Percentiles rank a stretch among this genome's conserved stretches.
These are phyloP conservation scores for Chironomus tentans DNA, from an alignment of 2,888 invertebrate species.

Conservation along the genomic window DNA sequence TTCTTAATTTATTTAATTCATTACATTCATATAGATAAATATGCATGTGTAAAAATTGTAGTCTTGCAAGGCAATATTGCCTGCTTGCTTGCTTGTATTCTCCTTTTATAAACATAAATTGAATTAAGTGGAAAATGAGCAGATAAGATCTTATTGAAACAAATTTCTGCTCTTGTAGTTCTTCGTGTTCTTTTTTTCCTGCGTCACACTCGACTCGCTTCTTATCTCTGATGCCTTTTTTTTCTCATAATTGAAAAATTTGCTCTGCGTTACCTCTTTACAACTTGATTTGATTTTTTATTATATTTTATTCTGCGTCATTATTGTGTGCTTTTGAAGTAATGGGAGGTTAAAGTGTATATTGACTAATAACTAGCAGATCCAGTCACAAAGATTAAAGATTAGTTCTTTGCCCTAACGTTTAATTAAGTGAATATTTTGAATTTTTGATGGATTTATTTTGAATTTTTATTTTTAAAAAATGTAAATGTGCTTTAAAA, in stretches of 20 bases:
- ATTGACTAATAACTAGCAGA: too few species aligned
- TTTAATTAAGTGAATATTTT: too few species aligned
- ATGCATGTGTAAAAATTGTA: not conserved
- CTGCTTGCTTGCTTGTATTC: not conserved
- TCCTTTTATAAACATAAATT: constrained; percentile 12
- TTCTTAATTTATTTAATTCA: not conserved
- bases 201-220: constrained; percentile 7
- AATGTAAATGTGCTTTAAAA: too few species aligned
- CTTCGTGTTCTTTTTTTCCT: not conserved
- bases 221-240: constrained; percentile 14
- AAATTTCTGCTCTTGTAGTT: constrained; percentile 24
- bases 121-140: constrained; percentile 26
- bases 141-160: constrained; percentile 26
- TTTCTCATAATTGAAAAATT: constrained; percentile 23
- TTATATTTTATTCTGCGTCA: too few species aligned
- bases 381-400: too few species aligned
- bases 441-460: too few species aligned
- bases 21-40: too few species aligned
- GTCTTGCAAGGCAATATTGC: constrained; percentile 12
- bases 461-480: too few species aligned
- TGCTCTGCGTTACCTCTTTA: constrained; percentile 4
- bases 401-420: too few species aligned
- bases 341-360: too few species aligned
- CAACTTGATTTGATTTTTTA: constrained; percentile 9
- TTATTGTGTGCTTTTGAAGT: too few species aligned